Base-by-base conservation (phyloP, 2,888 invertebrate genomes). In the Nemotelus pantherinus region DNA sequence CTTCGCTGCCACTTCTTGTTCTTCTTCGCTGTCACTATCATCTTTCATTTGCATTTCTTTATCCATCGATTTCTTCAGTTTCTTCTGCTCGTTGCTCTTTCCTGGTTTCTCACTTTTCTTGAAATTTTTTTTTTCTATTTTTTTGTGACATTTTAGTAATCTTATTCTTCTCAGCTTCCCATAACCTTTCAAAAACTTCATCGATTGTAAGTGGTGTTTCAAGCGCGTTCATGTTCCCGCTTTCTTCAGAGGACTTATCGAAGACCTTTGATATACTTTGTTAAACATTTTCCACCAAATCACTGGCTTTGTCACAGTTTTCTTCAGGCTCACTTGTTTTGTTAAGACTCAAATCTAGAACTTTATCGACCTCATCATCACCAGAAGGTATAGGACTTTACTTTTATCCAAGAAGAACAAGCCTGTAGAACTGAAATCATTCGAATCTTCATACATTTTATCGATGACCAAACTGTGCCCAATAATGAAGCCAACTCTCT, bases 1-100 rank as follows among this genome's bases (percentile, higher is more conserved):
- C 58, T 58, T 58, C 1, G 58, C 1, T 58, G n/a, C n/a, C n/a
- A n/a, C 58, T 58, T 2, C 2, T 2, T 58, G 58, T 6, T 58
- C 58, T 58, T 58, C 58, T 58, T 58, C 58, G 58, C 58, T 58
- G 58, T n/a, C 58, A 58, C 58, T 58, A 58, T n/a, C 58, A 2
- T 58, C 25, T 58, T 25, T 25, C 2, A 25, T 58, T 58, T 58
- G 1, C 58, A 2, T 58, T 58, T 10, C 1, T 58, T 58, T 58
- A 4, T 1, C 58, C 4, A 25, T 2, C 7, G 58, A 25, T 58
- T 58, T 53, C 53, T 53, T 53, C 10, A 53, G 53, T 53, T 53
- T 53, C 53, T 6, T 53, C 10, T 53, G 53, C 58, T n/a, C 58
- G 25, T 58, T 25, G 2, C 25, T 58, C 9, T 58, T 58, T 58